Base-by-base conservation (phyloP, 2,888 invertebrate species). In the Ashinkailepas kermadecensis region DNA sequence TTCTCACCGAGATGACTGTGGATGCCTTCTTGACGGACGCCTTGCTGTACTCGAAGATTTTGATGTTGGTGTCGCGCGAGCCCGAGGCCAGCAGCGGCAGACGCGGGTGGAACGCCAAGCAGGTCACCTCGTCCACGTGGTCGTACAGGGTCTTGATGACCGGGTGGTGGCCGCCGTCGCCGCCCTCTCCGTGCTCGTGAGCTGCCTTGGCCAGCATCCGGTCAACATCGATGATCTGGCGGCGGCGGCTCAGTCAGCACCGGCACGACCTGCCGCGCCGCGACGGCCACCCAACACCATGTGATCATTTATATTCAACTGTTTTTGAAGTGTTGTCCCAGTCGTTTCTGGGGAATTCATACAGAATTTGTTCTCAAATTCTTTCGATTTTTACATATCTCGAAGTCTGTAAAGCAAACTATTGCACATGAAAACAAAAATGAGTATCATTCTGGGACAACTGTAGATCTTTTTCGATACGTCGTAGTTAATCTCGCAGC, bases 201-300 rank as follows among this genome's bases (percentile, higher is more conserved):
- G 96, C 95, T n/a, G 97, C 97, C 87, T 99, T 98, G 0, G 98
- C 97, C 86, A 99, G 88, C 96, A 99, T 99, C 83, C 99, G 91
- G 86, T 99, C 99, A n/a, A 99, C 99, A 86, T 99, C 99, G 83
- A 99, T 89, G 86, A 99, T 97, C 92, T 93, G 85, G 25, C 4
- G 4, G 18, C 10, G 8, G 10, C 64, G 18, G 56, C 67, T 80
- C n/a, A 21, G 7, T n/a, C 18, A n/a, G n/a, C 18, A 11, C 11
- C 58, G 39, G 54, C 21, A 81, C 25, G 0, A 59, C 62, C 23
- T 23, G 12, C 3, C 80, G 64, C n/a, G 21, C 3, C 18, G 7
- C 10, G 7, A 23, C 13, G 8, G 80, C 23, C 15, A 78, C 39
- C 9, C 58, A 81, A 39, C 81, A 62, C 7, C 18, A 62, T 2